Conservation (phyloP, 1,140 invertebrate genomes). For the Drosophila sp. region DNA sequence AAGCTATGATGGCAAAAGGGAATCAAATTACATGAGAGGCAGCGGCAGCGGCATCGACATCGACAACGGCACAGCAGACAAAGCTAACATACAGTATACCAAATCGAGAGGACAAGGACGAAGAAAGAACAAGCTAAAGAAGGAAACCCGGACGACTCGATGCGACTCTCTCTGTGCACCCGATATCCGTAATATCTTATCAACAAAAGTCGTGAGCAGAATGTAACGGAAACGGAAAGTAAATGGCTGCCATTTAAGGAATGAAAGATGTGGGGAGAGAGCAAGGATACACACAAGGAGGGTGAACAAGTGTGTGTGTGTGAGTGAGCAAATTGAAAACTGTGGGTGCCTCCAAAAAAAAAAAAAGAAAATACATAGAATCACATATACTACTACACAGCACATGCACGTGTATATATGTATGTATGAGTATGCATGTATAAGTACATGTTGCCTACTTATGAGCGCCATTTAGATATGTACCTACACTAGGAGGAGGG, state of each 20-base stretch:
- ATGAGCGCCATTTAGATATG: constrained; percentile 31
- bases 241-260: constrained; percentile 68
- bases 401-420: neutral
- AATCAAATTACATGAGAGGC: constrained; percentile 69
- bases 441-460: constrained; percentile 55
- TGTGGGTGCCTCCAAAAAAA: constrained; percentile 1
- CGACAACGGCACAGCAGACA: constrained; percentile 17
- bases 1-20: constrained; percentile 47
- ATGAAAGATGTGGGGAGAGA: constrained; percentile 10
- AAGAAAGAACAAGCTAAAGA: neutral
- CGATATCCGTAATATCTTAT: constrained; percentile 65
- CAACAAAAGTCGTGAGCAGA: constrained; percentile 72
- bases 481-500: neutral
- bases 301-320: constrained; percentile 19
- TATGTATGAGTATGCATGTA: constrained; percentile 26
- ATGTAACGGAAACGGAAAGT: constrained; percentile 78
- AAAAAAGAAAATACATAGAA: neutral
- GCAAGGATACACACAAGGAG: constrained; percentile 11
- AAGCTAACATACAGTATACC: constrained; percentile 1
- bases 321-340: constrained; percentile 27
- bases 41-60: constrained; percentile 9
- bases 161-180: constrained; percentile 27
- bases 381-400: neutral
- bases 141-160: neutral
- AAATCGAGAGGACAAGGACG: neutral